Evolutionary conservation across 2,113 vertebrate species (phyloP).

Genomic region (Anser cygnoides): DNA sequence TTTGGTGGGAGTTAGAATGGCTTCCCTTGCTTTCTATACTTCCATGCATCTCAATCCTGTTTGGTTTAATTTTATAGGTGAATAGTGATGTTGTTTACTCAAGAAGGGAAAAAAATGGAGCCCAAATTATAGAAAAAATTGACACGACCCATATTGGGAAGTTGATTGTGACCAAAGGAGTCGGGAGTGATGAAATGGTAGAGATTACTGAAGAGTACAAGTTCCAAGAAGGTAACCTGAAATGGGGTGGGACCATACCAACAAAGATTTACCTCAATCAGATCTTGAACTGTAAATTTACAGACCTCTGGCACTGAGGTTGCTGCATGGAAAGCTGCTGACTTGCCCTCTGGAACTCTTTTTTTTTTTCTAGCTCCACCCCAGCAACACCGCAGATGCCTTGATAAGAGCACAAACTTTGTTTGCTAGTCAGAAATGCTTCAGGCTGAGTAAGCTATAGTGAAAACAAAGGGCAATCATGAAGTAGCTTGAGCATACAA

Average conservation of each 20-base stretch:
- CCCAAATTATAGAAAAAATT: slow-evolving; percentile 75
- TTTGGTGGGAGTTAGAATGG: not conserved
- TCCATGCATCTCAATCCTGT: not conserved
- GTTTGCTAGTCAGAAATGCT: not conserved
- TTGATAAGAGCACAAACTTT: not conserved
- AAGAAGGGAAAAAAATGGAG: slow-evolving; percentile 82
- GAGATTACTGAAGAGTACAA: slow-evolving; percentile 91
- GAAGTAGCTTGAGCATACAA: not conserved
- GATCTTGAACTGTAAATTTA: not conserved
- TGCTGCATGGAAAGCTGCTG: not conserved
- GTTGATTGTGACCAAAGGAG: slow-evolving; percentile 88
- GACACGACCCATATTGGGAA: slow-evolving; percentile 84
- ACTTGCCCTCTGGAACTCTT: not conserved
- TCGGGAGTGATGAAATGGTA: slow-evolving; percentile 76
- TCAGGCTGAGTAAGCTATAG: not conserved
- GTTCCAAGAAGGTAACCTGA: slow-evolving; percentile 88
- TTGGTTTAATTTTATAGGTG: slow-evolving; percentile 78
- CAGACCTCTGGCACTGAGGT: not conserved
- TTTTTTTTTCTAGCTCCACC: not conserved
- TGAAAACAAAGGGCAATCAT: not conserved
- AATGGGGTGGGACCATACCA: rapidly evolving
- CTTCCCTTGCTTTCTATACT: not conserved
- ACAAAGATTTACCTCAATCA: not conserved
- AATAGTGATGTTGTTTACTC: slow-evolving; percentile 93
- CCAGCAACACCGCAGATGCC: not conserved